These are phyloP conservation scores for Cynaeus angustus DNA, from an alignment of 2,888 invertebrate genomes.

Conservation along the genomic window DNA sequence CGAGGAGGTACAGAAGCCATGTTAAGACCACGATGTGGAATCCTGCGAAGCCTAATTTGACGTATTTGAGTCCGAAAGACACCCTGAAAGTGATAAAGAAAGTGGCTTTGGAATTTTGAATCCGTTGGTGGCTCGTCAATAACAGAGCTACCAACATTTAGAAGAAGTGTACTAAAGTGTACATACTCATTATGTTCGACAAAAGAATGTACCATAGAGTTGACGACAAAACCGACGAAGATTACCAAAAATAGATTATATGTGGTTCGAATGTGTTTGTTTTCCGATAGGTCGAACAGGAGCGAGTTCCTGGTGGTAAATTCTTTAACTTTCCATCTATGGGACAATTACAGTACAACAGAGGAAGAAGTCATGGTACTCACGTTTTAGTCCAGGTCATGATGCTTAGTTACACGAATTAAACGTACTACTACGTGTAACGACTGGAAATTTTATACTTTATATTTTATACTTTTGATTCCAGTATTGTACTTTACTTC, in stretches of 20 bases:
- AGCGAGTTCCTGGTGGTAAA: neutral
- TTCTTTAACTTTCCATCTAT: neutral
- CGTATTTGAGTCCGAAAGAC: slow-evolving; percentile 76
- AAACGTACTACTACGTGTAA: too few relatives aligned
- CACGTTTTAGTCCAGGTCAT: neutral
- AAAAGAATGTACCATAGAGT: neutral
- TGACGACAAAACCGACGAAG: neutral
- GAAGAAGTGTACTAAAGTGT: too few relatives aligned
- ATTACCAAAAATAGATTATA: neutral
- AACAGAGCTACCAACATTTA: too few relatives aligned
- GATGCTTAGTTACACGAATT: too few relatives aligned
- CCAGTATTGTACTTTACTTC: too few relatives aligned
- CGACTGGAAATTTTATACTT: too few relatives aligned
- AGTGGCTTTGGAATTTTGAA: neutral
- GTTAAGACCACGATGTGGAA: slow-evolving; percentile 75
- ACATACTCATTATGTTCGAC: neutral
- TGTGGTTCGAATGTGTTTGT: neutral
- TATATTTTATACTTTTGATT: too few relatives aligned
- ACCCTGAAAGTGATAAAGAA: slow-evolving; percentile 66
- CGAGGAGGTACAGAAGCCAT: slow-evolving; percentile 74
- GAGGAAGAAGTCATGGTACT: neutral
- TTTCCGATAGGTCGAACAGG: neutral
- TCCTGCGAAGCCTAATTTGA: slow-evolving; percentile 76
- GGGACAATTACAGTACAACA: neutral
- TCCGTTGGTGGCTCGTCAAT: too few relatives aligned